A percentile compares a stretch with the other conserved stretches of the same genome.
These are phyloP conservation scores for Polyodon spathula DNA, from an alignment of 2,113 vertebrate genomes.

Conservation along the genomic window DNA sequence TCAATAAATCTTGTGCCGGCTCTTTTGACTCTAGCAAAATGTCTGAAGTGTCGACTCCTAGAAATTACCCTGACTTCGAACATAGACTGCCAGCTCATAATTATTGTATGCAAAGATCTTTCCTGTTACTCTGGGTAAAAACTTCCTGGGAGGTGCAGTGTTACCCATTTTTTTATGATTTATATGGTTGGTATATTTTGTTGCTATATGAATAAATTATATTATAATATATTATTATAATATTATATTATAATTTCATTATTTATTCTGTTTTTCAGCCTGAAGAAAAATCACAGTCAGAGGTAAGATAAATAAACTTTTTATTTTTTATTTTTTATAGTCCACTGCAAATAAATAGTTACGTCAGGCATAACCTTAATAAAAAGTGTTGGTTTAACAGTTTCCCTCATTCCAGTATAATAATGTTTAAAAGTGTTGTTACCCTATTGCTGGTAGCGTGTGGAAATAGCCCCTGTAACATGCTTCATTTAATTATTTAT, in stretches of 20 bases:
- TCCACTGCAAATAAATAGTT: neutral
- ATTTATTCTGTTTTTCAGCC: constrained; percentile 60
- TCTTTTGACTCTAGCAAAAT: no score
- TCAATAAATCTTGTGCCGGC: no score
- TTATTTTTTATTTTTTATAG: constrained; percentile 7
- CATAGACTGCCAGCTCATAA: constrained; percentile 4
- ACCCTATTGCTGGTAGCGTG: neutral
- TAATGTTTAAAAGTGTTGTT: neutral
- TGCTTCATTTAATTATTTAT: constrained; percentile 4
- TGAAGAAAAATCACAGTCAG: constrained; percentile 95
- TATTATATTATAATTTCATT: no score
- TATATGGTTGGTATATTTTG: neutral
- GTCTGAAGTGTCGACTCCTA: neutral
- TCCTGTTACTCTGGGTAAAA: neutral
- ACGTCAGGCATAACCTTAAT: no score
- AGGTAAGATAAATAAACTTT: constrained; percentile 62
- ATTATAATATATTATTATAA: neutral
- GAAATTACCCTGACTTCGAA: constrained; percentile 4
- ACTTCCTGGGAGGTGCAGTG: neutral
- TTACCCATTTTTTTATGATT: constrained; percentile 2
- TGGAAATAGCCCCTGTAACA: neutral
- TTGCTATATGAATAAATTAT: constrained; percentile 9
- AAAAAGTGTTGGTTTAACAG: no score
- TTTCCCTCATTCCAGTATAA: no score
- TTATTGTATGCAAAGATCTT: neutral